These are phyloP conservation scores for Drosophila grimshawi DNA, from an alignment of 1,140 invertebrate genomes.

Conservation along the genomic window DNA sequence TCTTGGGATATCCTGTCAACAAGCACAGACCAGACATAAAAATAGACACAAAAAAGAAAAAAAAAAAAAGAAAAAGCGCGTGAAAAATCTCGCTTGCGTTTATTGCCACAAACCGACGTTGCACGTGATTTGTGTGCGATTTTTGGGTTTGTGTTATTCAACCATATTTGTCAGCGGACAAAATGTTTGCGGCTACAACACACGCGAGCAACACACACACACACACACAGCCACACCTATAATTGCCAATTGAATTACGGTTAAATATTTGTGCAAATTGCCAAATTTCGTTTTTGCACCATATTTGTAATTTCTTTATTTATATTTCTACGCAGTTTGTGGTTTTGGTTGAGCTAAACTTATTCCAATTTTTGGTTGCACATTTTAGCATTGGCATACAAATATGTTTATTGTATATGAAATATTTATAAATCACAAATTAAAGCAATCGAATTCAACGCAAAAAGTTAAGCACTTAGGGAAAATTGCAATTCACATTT, in stretches of 20 bases:
- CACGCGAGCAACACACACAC: constrained; percentile 2
- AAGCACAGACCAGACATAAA: constrained; percentile 15
- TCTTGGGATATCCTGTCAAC: constrained; percentile 47
- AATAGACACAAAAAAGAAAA: background rate
- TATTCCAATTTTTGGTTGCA: background rate
- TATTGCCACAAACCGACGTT: constrained; percentile 60
- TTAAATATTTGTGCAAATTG: constrained; percentile 68
- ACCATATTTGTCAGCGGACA: constrained; percentile 15
- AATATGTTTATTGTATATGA: background rate
- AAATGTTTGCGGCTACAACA: constrained; percentile 39
- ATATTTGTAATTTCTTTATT: constrained; percentile 21
- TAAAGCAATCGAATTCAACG: constrained; percentile 6
- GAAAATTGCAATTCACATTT: background rate
- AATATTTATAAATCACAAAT: constrained; percentile 38
- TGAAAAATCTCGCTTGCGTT: constrained; percentile 62
- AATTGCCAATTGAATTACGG: constrained; percentile 70
- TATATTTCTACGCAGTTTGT: constrained; percentile 1
- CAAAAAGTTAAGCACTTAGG: background rate
- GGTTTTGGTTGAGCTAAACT: constrained; percentile 1
- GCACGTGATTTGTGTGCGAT: constrained; percentile 70
- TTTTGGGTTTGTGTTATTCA: constrained; percentile 45
- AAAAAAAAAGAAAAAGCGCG: constrained; percentile 10
- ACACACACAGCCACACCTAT: constrained; percentile 5
- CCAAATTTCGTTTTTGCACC: constrained; percentile 27
- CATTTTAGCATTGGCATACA: background rate